Percentiles rank a stretch among this genome's conserved stretches.
Evolutionary conservation across 2,888 invertebrate species (phyloP).

Genomic region (Priocnemis perturbator): DNA sequence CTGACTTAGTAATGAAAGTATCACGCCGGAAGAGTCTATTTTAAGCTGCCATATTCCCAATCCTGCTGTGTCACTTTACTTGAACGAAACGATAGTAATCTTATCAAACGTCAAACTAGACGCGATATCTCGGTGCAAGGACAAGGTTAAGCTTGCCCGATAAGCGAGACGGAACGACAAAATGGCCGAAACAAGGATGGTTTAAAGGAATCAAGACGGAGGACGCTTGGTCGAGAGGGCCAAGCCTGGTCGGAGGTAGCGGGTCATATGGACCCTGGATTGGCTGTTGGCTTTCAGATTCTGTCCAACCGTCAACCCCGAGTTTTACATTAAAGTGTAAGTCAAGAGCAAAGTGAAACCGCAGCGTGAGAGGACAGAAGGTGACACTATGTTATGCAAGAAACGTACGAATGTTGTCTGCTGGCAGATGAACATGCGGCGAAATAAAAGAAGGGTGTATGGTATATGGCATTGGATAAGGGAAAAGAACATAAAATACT

Average conservation of each 20-base stretch:
- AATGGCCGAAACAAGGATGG: conserved; percentile 1
- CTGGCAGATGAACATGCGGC: conserved; percentile 25
- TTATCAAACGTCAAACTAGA: not conserved
- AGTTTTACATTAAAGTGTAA: conserved; percentile 32
- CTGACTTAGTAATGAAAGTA: no score
- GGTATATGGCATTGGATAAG: no score
- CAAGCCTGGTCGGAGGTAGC: not conserved
- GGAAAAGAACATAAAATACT: no score
- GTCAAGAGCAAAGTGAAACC: conserved; percentile 32
- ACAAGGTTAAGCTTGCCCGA: no score
- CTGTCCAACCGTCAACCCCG: conserved; percentile 34
- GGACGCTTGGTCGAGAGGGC: no score
- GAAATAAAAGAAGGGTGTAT: conserved; percentile 15
- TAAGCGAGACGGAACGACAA: not conserved
- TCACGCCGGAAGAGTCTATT: no score
- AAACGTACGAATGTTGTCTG: conserved; percentile 29
- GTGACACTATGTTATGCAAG: not conserved
- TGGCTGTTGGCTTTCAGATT: conserved; percentile 36
- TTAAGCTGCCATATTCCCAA: conserved; percentile 45
- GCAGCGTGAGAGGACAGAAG: conserved; percentile 5
- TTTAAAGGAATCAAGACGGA: no score
- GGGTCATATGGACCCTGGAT: conserved; percentile 27
- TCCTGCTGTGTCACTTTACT: conserved; percentile 17
- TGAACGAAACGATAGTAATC: not conserved
- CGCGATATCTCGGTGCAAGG: no score